Conservation (phyloP, 2,888 invertebrate genomes). For the Atethmia centrago region DNA sequence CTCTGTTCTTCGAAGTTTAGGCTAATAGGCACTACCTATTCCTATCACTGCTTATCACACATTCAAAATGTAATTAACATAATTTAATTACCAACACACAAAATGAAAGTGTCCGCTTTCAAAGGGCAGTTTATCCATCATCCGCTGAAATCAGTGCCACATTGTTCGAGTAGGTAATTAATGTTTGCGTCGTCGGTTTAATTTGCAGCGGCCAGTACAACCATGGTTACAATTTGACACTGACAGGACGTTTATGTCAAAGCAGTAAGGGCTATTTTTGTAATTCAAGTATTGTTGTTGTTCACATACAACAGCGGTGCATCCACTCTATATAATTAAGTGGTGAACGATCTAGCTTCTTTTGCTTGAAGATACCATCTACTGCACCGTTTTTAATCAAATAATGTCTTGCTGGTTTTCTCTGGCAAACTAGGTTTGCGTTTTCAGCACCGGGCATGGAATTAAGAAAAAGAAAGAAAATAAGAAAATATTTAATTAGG, state of each 20-base stretch:
- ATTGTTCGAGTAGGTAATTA: conserved; percentile 63
- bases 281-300: background rate
- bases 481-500: no score
- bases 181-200: conserved; percentile 48
- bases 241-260: background rate
- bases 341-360: conserved; percentile 8
- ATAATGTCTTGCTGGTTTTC: background rate
- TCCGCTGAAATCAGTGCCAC: conserved; percentile 46
- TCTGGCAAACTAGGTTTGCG: background rate
- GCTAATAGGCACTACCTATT: no score
- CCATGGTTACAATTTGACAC: background rate
- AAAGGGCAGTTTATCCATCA: conserved; percentile 48
- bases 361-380: conserved; percentile 14
- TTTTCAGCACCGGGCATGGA: no score
- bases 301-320: conserved; percentile 7
- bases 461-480: no score
- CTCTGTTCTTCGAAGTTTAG: no score
- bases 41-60: background rate
- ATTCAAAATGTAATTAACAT: conserved; percentile 42
- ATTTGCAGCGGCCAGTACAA: conserved; percentile 28
- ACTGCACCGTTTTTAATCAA: conserved; percentile 5
- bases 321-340: conserved; percentile 28
- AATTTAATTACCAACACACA: conserved; percentile 47
- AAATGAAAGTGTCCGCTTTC: conserved; percentile 30
- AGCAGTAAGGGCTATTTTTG: conserved; percentile 10